Percentiles rank a stretch among this genome's conserved stretches.
These are phyloP conservation scores for Ophiodon elongatus DNA, from an alignment of 2,113 vertebrate genomes.

Conservation along the genomic window DNA sequence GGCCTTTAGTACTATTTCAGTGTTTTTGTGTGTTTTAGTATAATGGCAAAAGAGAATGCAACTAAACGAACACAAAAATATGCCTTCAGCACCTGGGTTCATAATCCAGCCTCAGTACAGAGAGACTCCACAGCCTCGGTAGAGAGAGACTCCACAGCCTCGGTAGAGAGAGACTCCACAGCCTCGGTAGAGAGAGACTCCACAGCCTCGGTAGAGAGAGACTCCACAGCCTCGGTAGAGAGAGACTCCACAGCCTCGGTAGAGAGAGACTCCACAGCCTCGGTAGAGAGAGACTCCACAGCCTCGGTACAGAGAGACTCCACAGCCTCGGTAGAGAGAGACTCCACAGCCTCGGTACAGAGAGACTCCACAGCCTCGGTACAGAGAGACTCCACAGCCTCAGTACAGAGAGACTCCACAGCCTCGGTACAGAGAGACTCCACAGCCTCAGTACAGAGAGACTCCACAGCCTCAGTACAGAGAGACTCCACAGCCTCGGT, in stretches of 20 bases:
- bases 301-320: background rate
- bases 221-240: background rate
- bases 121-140: background rate
- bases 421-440: background rate
- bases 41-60: background rate
- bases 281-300: background rate
- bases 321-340: background rate
- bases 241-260: background rate
- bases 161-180: background rate
- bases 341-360: background rate
- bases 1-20: background rate
- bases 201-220: background rate
- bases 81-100: background rate
- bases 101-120: background rate
- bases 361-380: background rate
- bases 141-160: background rate
- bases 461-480: too few species aligned
- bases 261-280: background rate
- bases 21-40: background rate
- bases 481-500: background rate
- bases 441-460: background rate
- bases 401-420: background rate
- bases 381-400: too few species aligned
- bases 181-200: background rate
- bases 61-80: background rate